phyloP scores from a whole-genome alignment of 35 echinoderm and acorn worm species.

The Anneissia japonica region DNA sequence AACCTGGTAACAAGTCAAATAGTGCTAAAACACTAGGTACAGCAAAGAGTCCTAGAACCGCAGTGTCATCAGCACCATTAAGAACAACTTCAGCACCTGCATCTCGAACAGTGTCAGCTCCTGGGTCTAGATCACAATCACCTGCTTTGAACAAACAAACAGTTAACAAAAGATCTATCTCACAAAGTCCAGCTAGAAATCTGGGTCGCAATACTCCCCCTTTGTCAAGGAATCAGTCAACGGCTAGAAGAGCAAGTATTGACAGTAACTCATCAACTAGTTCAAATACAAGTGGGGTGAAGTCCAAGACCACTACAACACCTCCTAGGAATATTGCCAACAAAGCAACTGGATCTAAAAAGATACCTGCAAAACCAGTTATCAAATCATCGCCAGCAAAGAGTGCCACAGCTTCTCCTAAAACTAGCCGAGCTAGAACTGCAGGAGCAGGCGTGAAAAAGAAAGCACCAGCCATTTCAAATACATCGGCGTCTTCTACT shows the following conservation, averaged over 20 bases:
- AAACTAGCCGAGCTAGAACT: neutral
- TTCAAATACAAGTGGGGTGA: neutral
- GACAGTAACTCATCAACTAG: conserved; percentile 32
- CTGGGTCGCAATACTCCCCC: conserved; percentile 13
- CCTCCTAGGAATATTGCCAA: neutral
- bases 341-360: neutral
- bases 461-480: conserved; percentile 17
- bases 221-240: neutral
- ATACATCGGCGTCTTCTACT: conserved; percentile 11
- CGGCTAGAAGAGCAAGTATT: conserved; percentile 1
- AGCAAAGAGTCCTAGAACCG: neutral
- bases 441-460: conserved; percentile 7
- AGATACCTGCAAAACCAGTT: neutral
- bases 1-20: neutral
- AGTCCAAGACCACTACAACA: neutral
- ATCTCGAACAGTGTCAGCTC: conserved; percentile 35
- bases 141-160: conserved; percentile 19
- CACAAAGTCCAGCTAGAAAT: conserved; percentile 5
- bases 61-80: conserved; percentile 17
- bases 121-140: conserved; percentile 29
- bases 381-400: neutral
- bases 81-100: conserved; percentile 30
- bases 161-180: conserved; percentile 10
- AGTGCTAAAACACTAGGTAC: neutral
- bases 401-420: conserved; percentile 13